Percentiles rank a stretch among this genome's conserved stretches.
These are phyloP conservation scores for Aurelia sp. DNA, from an alignment of 30 jellyfish, hydroid and myxozoan genomes.

Conservation along the genomic window DNA sequence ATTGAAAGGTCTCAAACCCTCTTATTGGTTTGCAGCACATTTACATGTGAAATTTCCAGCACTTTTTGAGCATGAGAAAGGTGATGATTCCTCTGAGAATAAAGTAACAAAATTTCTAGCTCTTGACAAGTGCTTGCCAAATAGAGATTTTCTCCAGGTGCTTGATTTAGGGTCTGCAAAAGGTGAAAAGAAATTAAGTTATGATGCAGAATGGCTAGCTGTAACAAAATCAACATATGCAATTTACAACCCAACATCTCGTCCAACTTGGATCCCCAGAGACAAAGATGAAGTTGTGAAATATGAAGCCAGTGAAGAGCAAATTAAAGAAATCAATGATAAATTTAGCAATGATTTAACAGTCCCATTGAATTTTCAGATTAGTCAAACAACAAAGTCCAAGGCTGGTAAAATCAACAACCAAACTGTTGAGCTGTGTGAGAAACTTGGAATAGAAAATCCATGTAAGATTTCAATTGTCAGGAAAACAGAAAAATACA, in stretches of 20 bases:
- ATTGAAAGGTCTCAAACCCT: slow-evolving; percentile 75
- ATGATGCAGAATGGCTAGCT: slow-evolving; percentile 91
- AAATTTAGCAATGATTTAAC: slow-evolving; percentile 25
- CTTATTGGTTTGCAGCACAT: slow-evolving; percentile 96
- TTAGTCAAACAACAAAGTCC: not conserved
- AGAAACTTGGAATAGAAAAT: slow-evolving; percentile 58
- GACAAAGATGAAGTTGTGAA: slow-evolving; percentile 31
- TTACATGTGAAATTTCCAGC: slow-evolving; percentile 97
- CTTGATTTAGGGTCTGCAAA: slow-evolving; percentile 73
- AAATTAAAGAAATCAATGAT: slow-evolving; percentile 9
- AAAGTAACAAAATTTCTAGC: slow-evolving; percentile 83
- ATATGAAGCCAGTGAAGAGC: slow-evolving; percentile 25
- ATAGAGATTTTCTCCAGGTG: slow-evolving; percentile 82
- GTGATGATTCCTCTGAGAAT: slow-evolving; percentile 11
- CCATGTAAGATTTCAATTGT: slow-evolving; percentile 64
- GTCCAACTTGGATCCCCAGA: slow-evolving; percentile 71
- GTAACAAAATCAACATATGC: slow-evolving; percentile 60
- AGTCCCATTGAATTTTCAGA: slow-evolving; percentile 57
- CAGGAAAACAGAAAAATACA: slow-evolving; percentile 48
- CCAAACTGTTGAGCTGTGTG: slow-evolving; percentile 75
- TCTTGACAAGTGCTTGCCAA: slow-evolving; percentile 93
- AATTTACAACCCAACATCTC: slow-evolving; percentile 62
- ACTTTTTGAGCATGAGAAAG: slow-evolving; percentile 67
- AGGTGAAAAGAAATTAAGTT: slow-evolving; percentile 51
- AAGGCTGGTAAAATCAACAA: slow-evolving; percentile 45